Evolutionary conservation across 2,797 vertebrate genomes (phyloP).

Genomic region (Catamblyrhynchus diadema): DNA sequence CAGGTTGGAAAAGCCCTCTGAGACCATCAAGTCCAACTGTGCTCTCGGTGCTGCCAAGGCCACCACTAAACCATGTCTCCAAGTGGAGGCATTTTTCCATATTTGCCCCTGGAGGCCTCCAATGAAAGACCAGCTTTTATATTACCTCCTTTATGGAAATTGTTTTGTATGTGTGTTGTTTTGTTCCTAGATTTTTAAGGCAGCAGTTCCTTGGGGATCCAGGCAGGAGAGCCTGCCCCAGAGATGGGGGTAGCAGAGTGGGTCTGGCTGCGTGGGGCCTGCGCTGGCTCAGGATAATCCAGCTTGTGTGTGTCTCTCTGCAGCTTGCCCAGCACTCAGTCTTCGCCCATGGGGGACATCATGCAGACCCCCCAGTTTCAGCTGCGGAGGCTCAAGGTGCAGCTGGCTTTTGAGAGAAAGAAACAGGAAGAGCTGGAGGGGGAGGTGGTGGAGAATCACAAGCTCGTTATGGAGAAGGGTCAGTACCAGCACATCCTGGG

Average conservation of each 20-base stretch:
- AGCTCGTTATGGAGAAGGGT: constrained; percentile 85
- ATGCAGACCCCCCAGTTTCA: constrained; percentile 93
- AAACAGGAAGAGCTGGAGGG: constrained; percentile 85
- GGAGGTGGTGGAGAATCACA: constrained; percentile 79
- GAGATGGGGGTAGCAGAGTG: background rate
- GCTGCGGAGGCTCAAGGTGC: constrained; percentile 83
- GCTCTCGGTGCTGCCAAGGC: background rate
- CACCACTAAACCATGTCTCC: background rate
- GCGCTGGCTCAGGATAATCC: fast-evolving
- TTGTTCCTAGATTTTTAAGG: background rate
- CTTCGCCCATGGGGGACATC: constrained; percentile 87
- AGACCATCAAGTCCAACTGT: background rate
- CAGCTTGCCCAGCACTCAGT: constrained; percentile 63
- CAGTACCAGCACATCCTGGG: fast-evolving
- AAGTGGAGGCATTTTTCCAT: background rate
- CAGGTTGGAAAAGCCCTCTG: background rate
- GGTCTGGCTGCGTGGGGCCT: fast-evolving
- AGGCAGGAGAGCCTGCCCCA: background rate
- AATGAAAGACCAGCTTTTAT: background rate
- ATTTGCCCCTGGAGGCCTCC: background rate
- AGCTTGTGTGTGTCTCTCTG: background rate
- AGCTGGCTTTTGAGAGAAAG: constrained; percentile 82
- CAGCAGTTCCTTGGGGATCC: background rate
- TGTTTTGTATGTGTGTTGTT: background rate
- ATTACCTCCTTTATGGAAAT: background rate